These are phyloP conservation scores for Stenoptilia bipunctidactyla DNA, from an alignment of 2,888 invertebrate species.

Conservation along the genomic window DNA sequence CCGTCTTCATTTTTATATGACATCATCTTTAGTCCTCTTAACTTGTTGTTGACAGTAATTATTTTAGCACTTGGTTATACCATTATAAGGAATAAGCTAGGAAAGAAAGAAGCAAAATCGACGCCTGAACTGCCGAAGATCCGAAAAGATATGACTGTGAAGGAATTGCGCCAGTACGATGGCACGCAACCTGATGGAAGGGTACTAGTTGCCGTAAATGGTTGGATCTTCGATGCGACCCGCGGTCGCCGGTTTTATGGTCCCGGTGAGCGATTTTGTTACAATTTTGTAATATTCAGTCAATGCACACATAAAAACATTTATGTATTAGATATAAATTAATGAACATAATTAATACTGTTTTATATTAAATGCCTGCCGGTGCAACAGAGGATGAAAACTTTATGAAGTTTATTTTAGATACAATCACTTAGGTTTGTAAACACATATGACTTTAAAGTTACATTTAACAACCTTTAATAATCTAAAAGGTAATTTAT, in stretches of 20 bases:
- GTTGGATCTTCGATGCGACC: conserved; percentile 95
- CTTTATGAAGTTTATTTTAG: too few relatives aligned
- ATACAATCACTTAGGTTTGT: too few relatives aligned
- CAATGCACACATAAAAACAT: too few relatives aligned
- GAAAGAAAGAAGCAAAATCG: conserved; percentile 30
- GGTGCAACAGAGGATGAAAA: too few relatives aligned
- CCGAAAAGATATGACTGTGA: conserved; percentile 89
- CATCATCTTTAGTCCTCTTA: conserved; percentile 74
- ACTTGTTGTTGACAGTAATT: conserved; percentile 73
- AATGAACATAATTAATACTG: too few relatives aligned
- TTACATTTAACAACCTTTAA: too few relatives aligned
- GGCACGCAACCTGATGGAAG: conserved; percentile 89
- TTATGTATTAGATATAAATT: too few relatives aligned
- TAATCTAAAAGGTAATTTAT: too few relatives aligned
- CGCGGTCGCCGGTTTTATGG: conserved; percentile 93
- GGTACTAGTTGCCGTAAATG: conserved; percentile 93
- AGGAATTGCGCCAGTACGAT: conserved; percentile 88
- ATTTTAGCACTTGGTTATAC: conserved; percentile 77
- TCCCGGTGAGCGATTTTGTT: too few relatives aligned
- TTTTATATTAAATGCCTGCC: too few relatives aligned
- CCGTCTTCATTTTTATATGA: conserved; percentile 52
- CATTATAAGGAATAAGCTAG: conserved; percentile 67
- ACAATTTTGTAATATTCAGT: too few relatives aligned
- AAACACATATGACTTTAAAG: too few relatives aligned
- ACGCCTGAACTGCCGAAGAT: conserved; percentile 77